These are phyloP conservation scores for Xestobium rufovillosum DNA, from an alignment of 2,888 invertebrate genomes.

Conservation along the genomic window DNA sequence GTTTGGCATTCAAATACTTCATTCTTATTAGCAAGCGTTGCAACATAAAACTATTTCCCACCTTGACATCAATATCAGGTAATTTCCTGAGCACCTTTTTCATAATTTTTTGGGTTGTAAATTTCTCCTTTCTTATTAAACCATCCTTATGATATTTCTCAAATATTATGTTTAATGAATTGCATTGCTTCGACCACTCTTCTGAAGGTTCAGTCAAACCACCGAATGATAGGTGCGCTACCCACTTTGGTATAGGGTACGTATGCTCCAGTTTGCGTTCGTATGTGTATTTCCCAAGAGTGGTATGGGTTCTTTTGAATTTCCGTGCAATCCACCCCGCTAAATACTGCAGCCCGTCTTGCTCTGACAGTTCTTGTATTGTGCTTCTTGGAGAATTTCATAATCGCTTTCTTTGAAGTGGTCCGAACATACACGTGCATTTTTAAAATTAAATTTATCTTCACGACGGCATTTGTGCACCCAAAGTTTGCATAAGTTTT, in stretches of 20 bases:
- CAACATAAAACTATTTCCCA: constrained; percentile 1
- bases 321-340: constrained; percentile 22
- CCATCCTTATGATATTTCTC: constrained; percentile 1
- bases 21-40: not conserved
- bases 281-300: constrained; percentile 17
- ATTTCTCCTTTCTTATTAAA: constrained; percentile 2
- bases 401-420: too few relatives aligned
- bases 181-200: too few relatives aligned
- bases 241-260: constrained; percentile 17
- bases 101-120: too few relatives aligned
- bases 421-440: too few relatives aligned
- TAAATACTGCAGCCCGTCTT: constrained; percentile 17
- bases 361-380: constrained; percentile 8
- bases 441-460: too few relatives aligned
- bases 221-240: constrained; percentile 20
- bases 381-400: constrained; percentile 1
- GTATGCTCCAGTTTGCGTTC: constrained; percentile 8
- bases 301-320: constrained; percentile 14
- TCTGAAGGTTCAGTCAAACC: constrained; percentile 20
- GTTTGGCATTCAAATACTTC: constrained; percentile 1
- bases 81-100: too few relatives aligned
- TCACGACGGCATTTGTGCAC: too few relatives aligned
- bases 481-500: too few relatives aligned
- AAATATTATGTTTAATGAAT: too few relatives aligned
- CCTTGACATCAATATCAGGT: not conserved